Conservation (phyloP, 2,113 vertebrate genomes). For the Romanogobio albipinnatus region DNA sequence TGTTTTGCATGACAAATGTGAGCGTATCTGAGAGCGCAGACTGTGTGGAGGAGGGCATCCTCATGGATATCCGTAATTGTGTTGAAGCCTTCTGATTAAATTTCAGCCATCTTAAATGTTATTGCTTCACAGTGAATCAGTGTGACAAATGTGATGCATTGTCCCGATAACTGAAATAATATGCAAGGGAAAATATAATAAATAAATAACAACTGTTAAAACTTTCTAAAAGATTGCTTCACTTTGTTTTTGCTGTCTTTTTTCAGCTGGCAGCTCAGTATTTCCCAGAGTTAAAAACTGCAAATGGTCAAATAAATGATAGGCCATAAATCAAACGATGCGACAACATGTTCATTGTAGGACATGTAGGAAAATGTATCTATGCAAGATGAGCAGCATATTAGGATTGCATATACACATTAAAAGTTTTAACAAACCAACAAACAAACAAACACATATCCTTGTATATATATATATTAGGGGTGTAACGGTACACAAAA, state of each 20-base stretch:
- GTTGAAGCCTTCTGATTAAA: conserved; percentile 77
- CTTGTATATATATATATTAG: too few relatives aligned
- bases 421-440: too few relatives aligned
- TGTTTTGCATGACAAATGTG: conserved; percentile 72
- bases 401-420: background rate
- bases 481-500: too few relatives aligned
- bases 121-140: conserved; percentile 76
- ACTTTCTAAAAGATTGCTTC: conserved; percentile 27
- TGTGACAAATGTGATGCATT: conserved; percentile 73
- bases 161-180: conserved; percentile 49
- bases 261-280: background rate
- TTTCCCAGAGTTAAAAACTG: background rate
- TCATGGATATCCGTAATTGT: conserved; percentile 73
- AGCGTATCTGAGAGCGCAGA: conserved; percentile 64
- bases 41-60: conserved; percentile 53
- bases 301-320: background rate
- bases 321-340: background rate
- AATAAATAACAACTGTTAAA: conserved; percentile 30
- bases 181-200: conserved; percentile 12
- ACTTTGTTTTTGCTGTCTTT: background rate
- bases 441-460: too few relatives aligned
- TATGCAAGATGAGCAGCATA: background rate
- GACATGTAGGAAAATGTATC: background rate
- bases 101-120: conserved; percentile 73
- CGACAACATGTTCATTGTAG: background rate